Evolutionary conservation across 2,888 invertebrate genomes (phyloP).

Genomic region (Vandiemenella viatica): DNA sequence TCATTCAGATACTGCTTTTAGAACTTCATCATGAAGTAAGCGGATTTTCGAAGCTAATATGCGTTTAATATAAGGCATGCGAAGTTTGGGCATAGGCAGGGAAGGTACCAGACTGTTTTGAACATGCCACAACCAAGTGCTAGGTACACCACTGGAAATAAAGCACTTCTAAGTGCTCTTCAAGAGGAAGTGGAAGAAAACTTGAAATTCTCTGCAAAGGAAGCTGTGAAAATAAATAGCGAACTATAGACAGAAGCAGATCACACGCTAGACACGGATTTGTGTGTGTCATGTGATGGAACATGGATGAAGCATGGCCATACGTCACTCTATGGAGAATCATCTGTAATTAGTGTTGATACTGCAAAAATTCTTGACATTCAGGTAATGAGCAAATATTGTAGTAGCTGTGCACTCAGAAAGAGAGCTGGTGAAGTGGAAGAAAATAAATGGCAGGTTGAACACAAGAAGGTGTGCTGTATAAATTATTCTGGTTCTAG

Average conservation of each 20-base stretch:
- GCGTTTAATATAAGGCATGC: too few relatives aligned
- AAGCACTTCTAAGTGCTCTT: background rate
- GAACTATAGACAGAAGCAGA: background rate
- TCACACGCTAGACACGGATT: too few relatives aligned
- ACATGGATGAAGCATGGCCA: too few relatives aligned
- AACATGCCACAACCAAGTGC: background rate
- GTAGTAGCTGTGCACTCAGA: background rate
- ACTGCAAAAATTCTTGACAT: conserved; percentile 7
- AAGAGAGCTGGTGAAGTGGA: background rate
- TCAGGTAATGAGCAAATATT: conserved; percentile 4
- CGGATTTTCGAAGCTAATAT: too few relatives aligned
- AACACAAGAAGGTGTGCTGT: too few relatives aligned
- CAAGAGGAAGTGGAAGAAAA: background rate
- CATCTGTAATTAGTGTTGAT: conserved; percentile 1
- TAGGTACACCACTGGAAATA: background rate
- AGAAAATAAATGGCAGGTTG: background rate
- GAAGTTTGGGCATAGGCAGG: too few relatives aligned
- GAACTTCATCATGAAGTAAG: too few relatives aligned
- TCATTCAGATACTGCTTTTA: too few relatives aligned
- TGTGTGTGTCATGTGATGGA: background rate
- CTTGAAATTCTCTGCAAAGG: background rate
- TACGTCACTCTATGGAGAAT: background rate
- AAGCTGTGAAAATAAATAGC: background rate
- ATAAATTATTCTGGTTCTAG: too few relatives aligned
- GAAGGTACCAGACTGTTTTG: too few relatives aligned